Base-by-base conservation (phyloP, 2,797 vertebrate genomes). In the Orientallactaga sibirica region DNA sequence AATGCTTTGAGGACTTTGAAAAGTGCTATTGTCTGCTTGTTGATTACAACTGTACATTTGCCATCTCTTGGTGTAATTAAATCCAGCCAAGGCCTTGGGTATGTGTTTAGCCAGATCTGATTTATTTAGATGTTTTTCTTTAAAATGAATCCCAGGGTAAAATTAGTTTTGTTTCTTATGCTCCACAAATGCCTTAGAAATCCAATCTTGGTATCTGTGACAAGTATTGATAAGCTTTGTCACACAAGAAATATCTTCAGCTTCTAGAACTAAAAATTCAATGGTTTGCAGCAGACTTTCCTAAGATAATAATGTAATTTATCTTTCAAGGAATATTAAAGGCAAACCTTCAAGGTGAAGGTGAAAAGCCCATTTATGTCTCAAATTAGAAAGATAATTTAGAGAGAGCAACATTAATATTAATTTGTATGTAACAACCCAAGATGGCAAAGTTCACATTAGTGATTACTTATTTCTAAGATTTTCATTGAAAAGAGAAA, bases 221-320 rank as follows among this genome's bases (percentile, higher is more conserved):
- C 84, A 97, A 87, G 33, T 95, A 89, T 97, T 95, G 97, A 95
- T 94, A 88, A 93, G 85, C 73, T 97, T 82, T 97, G 97, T 96
- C 97, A 97, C 94, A 96, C 20, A 97, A 96, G 96, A 97, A 96
- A 95, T 96, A 96, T 88, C 67, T 97, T 96, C 93, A 96, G 86
- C 88, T 95, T 94, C 70, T 96, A 84, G 92, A 96, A 96, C 77
- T 96, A 88, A 96, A 96, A 96, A 97, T 94, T 96, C 94, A 94
- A 74, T 95, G 68, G 82, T 96, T 98, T 98, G 97, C 90, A 87
- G 67, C 87, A 95, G 88, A 93, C 61, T 97, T 97, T 96, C 77
- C 91, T 96, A 86, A 97, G 97, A 97, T 97, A 96, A 97, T 95
- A 87, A 97, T 96, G 94, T 94, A 89, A 96, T 97, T 98, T 96